These are phyloP conservation scores for Odontothrips loti DNA, from an alignment of 2,888 invertebrate genomes.

Conservation along the genomic window DNA sequence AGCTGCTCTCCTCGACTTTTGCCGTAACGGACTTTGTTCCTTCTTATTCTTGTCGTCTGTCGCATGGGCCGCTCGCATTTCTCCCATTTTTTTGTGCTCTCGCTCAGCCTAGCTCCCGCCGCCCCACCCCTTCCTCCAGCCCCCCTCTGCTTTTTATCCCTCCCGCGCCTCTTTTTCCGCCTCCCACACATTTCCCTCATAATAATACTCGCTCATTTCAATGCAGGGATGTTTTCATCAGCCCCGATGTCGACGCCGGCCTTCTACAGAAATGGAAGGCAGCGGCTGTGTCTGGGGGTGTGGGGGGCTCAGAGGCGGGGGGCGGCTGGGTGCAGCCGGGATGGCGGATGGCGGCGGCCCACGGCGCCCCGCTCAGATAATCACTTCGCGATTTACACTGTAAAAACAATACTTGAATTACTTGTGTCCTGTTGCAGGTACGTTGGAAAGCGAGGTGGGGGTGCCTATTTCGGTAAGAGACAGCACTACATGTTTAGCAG, in stretches of 20 bases:
- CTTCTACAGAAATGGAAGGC: neutral
- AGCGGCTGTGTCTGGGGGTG: neutral
- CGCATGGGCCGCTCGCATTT: neutral
- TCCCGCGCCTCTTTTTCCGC: neutral
- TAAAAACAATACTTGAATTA: too few relatives aligned
- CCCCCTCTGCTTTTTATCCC: neutral
- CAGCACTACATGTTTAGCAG: too few relatives aligned
- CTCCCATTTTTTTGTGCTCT: neutral
- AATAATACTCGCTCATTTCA: neutral
- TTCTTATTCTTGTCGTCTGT: neutral
- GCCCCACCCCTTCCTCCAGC: too few relatives aligned
- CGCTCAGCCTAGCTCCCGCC: too few relatives aligned
- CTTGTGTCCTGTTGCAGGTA: neutral
- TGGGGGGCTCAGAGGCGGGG: neutral
- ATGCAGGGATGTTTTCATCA: slow-evolving; percentile 3
- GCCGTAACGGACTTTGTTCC: neutral
- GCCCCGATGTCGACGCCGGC: neutral
- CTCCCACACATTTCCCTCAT: neutral
- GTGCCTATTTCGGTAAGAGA: too few relatives aligned
- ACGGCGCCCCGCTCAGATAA: too few relatives aligned
- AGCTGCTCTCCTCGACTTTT: neutral
- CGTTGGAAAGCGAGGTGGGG: neutral
- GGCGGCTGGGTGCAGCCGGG: neutral
- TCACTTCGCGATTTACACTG: too few relatives aligned
- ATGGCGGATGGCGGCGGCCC: neutral